phyloP scores from a whole-genome alignment of 2,113 vertebrate species.

The Myocastor coypus region DNA sequence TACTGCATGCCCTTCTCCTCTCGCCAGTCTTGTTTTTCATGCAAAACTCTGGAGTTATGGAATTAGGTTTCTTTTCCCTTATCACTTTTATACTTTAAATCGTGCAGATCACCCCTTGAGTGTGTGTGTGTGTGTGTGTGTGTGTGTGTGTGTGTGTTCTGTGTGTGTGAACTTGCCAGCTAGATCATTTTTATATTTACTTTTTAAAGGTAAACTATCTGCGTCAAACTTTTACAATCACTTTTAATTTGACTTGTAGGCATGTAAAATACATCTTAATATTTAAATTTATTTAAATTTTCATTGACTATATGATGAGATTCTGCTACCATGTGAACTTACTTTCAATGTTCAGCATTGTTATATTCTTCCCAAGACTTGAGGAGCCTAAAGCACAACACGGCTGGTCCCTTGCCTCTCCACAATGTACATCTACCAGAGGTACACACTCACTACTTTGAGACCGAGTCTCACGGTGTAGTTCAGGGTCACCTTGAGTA shows the following conservation, averaged over 20 bases:
- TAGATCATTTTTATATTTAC: background rate
- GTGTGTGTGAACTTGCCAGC: background rate
- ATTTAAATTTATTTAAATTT: background rate
- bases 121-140: background rate
- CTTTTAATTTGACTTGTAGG: background rate
- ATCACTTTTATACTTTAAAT: fast-evolving
- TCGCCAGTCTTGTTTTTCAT: background rate
- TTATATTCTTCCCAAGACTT: background rate
- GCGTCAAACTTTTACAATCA: background rate
- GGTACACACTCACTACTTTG: background rate
- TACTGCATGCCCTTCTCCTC: fast-evolving
- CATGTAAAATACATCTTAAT: background rate
- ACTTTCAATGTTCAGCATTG: background rate
- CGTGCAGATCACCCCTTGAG: fast-evolving
- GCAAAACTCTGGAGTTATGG: fast-evolving
- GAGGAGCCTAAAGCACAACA: background rate
- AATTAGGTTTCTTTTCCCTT: fast-evolving
- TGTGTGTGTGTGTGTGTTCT: too few relatives aligned
- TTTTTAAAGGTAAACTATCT: background rate
- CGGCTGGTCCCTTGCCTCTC: fast-evolving
- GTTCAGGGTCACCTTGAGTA: background rate
- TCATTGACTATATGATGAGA: background rate
- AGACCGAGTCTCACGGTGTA: background rate
- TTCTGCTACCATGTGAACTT: background rate
- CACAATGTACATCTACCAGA: background rate